Percentiles rank a stretch among this genome's conserved stretches.
These are phyloP conservation scores for Zophobas atratus DNA, from an alignment of 1,140 invertebrate species.

Conservation along the genomic window DNA sequence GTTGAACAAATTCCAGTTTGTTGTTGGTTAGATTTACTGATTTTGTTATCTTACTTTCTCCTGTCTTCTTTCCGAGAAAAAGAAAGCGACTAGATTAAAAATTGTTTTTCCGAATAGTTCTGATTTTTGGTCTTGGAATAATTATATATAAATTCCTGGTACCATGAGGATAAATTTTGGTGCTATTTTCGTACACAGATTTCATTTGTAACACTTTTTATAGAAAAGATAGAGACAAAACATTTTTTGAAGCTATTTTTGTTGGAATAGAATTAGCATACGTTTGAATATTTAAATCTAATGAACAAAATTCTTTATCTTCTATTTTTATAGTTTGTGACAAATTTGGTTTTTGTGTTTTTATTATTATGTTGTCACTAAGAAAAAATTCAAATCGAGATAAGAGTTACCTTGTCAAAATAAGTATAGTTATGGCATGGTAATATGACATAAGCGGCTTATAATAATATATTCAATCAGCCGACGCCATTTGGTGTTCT, in stretches of 20 bases:
- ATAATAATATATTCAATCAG: slow-evolving; percentile 18
- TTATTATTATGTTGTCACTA: slow-evolving; percentile 1
- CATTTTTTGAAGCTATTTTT: too few relatives aligned
- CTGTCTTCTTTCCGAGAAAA: neutral
- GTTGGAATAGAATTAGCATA: too few relatives aligned
- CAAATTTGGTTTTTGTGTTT: neutral
- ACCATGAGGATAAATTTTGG: too few relatives aligned
- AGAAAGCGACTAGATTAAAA: neutral
- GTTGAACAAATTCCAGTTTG: neutral
- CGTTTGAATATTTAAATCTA: too few relatives aligned
- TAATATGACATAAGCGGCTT: slow-evolving; percentile 35
- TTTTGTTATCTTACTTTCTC: slow-evolving; percentile 8
- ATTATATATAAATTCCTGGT: too few relatives aligned
- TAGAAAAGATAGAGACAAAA: too few relatives aligned
- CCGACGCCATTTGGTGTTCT: slow-evolving; percentile 6
- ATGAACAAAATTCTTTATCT: too few relatives aligned
- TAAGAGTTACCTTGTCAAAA: slow-evolving; percentile 22
- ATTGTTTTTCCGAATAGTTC: neutral
- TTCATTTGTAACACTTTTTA: too few relatives aligned
- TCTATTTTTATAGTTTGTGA: too few relatives aligned
- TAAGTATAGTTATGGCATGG: neutral
- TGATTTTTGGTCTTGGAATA: too few relatives aligned
- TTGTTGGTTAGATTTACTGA: slow-evolving; percentile 2
- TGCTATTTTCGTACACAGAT: too few relatives aligned
- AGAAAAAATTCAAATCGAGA: neutral